Evolutionary conservation across 2,797 vertebrate genomes (phyloP), one percentile per base, ranked within the genome.

Genomic region (Macropodus opercularis): DNA sequence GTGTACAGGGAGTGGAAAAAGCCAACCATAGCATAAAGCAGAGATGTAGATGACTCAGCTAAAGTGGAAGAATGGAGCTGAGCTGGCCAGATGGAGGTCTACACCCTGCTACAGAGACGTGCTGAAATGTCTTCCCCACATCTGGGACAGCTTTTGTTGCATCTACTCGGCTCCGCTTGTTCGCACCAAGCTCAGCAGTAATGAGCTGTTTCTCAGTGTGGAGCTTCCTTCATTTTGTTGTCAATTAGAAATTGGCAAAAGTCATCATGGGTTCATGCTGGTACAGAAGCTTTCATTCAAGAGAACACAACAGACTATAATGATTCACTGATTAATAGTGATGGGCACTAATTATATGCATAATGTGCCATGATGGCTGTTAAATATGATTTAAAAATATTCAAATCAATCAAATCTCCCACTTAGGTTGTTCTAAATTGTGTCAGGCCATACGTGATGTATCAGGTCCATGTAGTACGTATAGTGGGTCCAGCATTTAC

Each of bases 1-100:
- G 22, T 23, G 42, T 29, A 29, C 7, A 35, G 55, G 43, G 38
- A 35, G 17, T 8, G 27, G 32, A 42, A 48, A 29, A 32, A 71
- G 46, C 10, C 26, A 26, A 57, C 34, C 29, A 29, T 36, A 53
- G 51, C 71, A 67, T 42, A 76, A 62, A 48, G 60, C 31, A 49
- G 15, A 54, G 50, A 53, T 66, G 42, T 19, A 17, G 77, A 65
- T 81, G 71, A 85, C 41, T 85, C 75, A 72, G 67, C 80, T 46
- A 11, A 73, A 75, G 14, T 22, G 51, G 44, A 55, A 57, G 42
- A 57, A 58, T 55, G 63, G 52, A 57, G 77, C 77, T 69, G 67
- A 76, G 71, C 43, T 48, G 67, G 55, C 39, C 67, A 81, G 73
- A 67, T 69, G 63, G 67, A 68, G 68, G 62, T 60, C 69, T 38